Base-by-base conservation (phyloP, 1,140 invertebrate genomes). In the Dendrolimus kikuchii region DNA sequence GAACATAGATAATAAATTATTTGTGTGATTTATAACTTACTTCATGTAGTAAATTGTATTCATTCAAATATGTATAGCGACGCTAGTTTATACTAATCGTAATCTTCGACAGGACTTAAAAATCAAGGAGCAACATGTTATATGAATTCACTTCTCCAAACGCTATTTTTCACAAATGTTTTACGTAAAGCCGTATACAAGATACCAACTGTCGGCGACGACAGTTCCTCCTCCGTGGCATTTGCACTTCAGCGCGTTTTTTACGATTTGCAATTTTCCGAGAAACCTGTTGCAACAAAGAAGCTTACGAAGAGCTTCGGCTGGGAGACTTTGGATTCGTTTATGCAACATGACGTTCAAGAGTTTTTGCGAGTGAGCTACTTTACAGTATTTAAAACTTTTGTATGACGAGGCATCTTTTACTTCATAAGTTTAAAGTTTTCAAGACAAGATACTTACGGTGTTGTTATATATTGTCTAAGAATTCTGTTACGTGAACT, bases 61-160 rank as follows among this genome's bases (percentile, higher is more conserved):
- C 4, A 36, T 36, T 23, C 10, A 37, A 6, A n/a, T 23, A 9
- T 23, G 23, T 7, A 36, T 10, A 37, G 5, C 36, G 38, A 5
- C 10, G 10, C 38, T 46, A 23, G 38, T 7, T 9, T 46, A 1
- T 46, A 5, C 4, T 10, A 6, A 45, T 38, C 38, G 7, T 23
- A 23, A 23, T 23, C 23, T 23, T 23, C 23, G 23, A 6, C 51
- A 88, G 96, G 98, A 39, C 89, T 99, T 6, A 99, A 99, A 84
- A 99, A 99, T 88, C 98, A 99, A 90, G 98, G 98, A 49, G 99
- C 99, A 45, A 99, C 99, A 5, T 99, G 99, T 86, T 99, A 99
- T 81, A 99, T 99, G 98, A 99, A 99, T 81, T 99, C 98, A 1
- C 89, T 99, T 48, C 88, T 99, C 40, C 99, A 99, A 89, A 99